Evolutionary conservation across 2,888 invertebrate species (phyloP).

Genomic region (Cryptus viduatorius): DNA sequence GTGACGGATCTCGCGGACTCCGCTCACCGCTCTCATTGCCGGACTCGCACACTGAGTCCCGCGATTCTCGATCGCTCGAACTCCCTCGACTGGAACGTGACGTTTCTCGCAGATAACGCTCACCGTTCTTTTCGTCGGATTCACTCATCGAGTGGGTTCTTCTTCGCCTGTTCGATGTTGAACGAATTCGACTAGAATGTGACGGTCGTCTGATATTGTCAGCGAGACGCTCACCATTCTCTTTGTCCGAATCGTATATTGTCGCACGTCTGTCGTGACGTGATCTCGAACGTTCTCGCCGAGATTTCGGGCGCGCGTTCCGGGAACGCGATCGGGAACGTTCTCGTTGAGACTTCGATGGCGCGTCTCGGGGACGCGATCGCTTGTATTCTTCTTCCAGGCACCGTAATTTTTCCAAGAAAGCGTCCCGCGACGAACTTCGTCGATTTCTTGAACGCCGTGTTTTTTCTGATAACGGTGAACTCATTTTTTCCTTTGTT

Average conservation of each 20-base stretch:
- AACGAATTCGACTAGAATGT: conserved; percentile 30
- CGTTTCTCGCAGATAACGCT: conserved; percentile 54
- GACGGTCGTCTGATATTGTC: conserved; percentile 61
- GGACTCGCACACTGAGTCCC: conserved; percentile 4
- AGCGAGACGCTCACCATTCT: conserved; percentile 63
- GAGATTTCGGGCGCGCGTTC: neutral
- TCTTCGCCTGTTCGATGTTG: conserved; percentile 24
- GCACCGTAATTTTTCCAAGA: conserved; percentile 54
- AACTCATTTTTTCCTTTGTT: conserved; percentile 43
- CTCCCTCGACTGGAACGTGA: conserved; percentile 51
- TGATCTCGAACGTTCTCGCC: conserved; percentile 13
- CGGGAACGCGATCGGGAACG: conserved; percentile 49
- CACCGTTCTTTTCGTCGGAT: conserved; percentile 58
- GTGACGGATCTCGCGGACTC: conserved; percentile 29
- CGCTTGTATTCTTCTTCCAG: conserved; percentile 53
- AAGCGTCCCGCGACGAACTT: conserved; percentile 47
- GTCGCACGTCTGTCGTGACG: neutral
- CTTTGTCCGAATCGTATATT: conserved; percentile 44
- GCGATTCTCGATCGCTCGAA: conserved; percentile 1
- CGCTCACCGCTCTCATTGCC: conserved; percentile 3
- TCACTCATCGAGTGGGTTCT: conserved; percentile 11
- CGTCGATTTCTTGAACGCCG: conserved; percentile 31
- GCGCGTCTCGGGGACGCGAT: conserved; percentile 29
- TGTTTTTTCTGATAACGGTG: conserved; percentile 31
- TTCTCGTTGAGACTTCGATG: conserved; percentile 24